Evolutionary conservation across 2,888 invertebrate genomes (phyloP).

Genomic region (Elaeidobius kamerunicus): DNA sequence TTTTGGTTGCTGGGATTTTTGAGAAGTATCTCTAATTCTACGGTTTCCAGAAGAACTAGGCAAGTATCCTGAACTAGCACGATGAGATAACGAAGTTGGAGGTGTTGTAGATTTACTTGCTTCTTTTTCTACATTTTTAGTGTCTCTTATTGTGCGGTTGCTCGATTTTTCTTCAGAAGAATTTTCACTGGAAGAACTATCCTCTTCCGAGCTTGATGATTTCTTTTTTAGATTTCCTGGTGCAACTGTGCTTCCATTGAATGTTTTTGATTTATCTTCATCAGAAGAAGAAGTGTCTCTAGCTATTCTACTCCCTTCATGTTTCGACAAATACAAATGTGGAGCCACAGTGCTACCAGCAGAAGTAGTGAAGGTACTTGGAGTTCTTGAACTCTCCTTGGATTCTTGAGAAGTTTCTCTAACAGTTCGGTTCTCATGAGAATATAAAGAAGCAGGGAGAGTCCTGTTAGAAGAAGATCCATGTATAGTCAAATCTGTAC

Average conservation of each 20-base stretch:
- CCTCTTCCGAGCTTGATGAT: neutral
- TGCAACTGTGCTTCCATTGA: neutral
- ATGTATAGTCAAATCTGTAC: too few species aligned
- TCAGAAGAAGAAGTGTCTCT: neutral
- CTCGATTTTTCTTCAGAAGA: slow-evolving; percentile 1
- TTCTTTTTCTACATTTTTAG: neutral
- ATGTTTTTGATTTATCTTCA: slow-evolving; percentile 3
- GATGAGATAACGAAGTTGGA: neutral
- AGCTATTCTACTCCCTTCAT: neutral
- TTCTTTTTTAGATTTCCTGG: neutral
- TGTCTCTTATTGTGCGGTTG: neutral
- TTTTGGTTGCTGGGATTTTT: too few species aligned
- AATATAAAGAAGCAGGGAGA: too few species aligned
- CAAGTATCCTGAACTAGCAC: neutral
- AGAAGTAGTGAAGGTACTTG: too few species aligned
- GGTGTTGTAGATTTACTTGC: too few species aligned
- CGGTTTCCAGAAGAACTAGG: neutral
- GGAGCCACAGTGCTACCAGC: too few species aligned
- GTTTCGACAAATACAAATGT: neutral
- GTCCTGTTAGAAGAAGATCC: too few species aligned
- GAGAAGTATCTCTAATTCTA: too few species aligned
- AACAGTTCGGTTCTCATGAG: neutral
- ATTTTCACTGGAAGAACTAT: neutral
- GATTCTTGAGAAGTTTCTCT: slow-evolving; percentile 3
- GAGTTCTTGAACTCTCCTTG: too few species aligned